Conservation (phyloP, 2,113 vertebrate genomes). For the Globicephala melas region DNA sequence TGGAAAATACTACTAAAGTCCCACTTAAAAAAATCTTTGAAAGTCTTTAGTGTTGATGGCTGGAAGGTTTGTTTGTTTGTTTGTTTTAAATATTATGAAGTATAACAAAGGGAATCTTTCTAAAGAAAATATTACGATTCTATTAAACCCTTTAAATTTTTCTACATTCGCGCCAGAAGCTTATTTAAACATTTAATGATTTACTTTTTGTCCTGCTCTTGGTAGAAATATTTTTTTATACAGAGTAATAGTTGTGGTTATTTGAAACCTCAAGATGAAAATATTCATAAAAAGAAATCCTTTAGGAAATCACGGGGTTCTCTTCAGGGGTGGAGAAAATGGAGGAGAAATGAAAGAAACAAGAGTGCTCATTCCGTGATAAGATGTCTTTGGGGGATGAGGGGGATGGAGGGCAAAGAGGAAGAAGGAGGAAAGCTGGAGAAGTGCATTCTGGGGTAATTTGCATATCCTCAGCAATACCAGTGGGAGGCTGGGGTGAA, state of each 20-base stretch:
- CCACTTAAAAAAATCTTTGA: background rate
- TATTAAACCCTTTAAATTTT: background rate
- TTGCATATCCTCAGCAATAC: background rate
- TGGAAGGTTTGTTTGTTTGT: background rate
- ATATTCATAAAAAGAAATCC: background rate
- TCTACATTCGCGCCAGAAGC: background rate
- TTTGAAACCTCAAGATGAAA: slow-evolving; percentile 22
- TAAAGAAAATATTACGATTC: background rate
- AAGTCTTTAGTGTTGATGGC: background rate
- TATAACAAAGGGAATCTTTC: background rate
- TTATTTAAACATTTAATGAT: background rate
- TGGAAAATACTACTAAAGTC: background rate
- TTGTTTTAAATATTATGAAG: background rate
- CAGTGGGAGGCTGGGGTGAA: slow-evolving; percentile 44
- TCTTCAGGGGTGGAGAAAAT: background rate
- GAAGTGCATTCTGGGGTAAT: background rate
- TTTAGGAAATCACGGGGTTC: background rate
- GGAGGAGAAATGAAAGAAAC: background rate
- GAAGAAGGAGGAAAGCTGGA: background rate
- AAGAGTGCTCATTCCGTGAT: background rate
- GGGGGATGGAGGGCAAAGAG: background rate
- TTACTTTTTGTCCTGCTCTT: slow-evolving; percentile 41
- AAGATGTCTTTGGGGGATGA: background rate
- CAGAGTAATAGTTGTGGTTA: background rate
- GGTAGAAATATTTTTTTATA: background rate